Evolutionary conservation across 2,113 vertebrate genomes (phyloP).

Genomic region (Channa argus): DNA sequence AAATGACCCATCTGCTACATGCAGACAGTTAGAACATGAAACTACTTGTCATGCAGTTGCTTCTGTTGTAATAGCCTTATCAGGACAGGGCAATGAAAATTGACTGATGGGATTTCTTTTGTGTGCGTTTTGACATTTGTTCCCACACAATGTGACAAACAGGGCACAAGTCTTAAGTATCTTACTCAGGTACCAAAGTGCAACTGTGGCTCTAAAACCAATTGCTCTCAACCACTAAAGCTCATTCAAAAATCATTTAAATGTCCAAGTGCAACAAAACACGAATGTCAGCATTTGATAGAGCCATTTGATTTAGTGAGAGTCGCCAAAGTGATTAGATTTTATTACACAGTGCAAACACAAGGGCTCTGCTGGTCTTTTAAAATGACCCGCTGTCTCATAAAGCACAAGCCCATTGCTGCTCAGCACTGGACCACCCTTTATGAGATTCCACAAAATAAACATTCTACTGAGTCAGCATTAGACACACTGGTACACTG

Average conservation of each 20-base stretch:
- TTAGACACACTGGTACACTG: slow-evolving; percentile 32
- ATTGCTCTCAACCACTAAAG: background rate
- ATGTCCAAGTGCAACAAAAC: slow-evolving; percentile 35
- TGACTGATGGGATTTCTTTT: background rate
- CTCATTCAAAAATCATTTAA: slow-evolving; percentile 31
- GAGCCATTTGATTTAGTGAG: slow-evolving; percentile 30
- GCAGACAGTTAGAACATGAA: background rate
- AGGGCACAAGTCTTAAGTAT: background rate
- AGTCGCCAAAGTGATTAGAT: slow-evolving; percentile 47
- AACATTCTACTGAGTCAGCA: slow-evolving; percentile 73
- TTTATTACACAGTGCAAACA: slow-evolving; percentile 47
- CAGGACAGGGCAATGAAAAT: background rate
- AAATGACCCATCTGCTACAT: background rate
- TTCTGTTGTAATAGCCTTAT: slow-evolving; percentile 3
- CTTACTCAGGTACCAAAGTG: background rate
- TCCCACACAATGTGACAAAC: background rate
- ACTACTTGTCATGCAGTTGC: slow-evolving; percentile 9
- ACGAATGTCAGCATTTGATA: slow-evolving; percentile 27
- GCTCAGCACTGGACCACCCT: slow-evolving; percentile 55
- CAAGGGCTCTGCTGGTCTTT: slow-evolving; percentile 42
- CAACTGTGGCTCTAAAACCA: background rate
- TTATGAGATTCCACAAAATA: slow-evolving; percentile 75
- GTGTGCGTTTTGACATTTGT: no score
- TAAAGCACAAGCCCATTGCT: slow-evolving; percentile 35
- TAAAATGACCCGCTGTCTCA: slow-evolving; percentile 56